A percentile compares a stretch with the other conserved stretches of the same genome.
These are phyloP conservation scores for Amphiura filiformis DNA, from an alignment of 35 echinoderm and acorn worm species.

Conservation along the genomic window DNA sequence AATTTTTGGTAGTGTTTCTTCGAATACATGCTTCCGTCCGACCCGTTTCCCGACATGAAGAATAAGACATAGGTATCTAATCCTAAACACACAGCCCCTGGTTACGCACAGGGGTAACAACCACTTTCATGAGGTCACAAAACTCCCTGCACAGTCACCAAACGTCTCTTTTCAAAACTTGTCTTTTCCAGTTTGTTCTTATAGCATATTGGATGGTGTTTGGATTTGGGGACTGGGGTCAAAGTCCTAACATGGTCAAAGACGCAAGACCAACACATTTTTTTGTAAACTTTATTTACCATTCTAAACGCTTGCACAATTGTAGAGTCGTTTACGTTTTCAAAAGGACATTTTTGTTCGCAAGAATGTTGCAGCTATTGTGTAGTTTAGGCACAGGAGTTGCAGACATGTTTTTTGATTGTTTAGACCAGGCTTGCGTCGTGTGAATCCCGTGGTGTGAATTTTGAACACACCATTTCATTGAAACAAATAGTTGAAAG, in stretches of 20 bases:
- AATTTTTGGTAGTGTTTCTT: too few relatives aligned
- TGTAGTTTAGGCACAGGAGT: too few relatives aligned
- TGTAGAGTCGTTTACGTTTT: neutral
- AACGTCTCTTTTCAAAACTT: neutral
- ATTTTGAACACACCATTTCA: too few relatives aligned
- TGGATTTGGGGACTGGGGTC: neutral
- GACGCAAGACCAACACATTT: neutral
- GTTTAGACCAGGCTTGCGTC: neutral
- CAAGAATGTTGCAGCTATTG: too few relatives aligned
- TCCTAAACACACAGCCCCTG: too few relatives aligned
- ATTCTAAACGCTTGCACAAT: neutral
- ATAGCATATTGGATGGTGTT: neutral
- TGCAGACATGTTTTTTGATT: neutral
- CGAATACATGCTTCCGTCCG: too few relatives aligned
- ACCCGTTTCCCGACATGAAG: neutral
- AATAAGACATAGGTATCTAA: neutral
- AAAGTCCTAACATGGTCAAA: conserved; percentile 1
- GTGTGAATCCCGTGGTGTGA: too few relatives aligned
- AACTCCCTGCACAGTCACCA: neutral
- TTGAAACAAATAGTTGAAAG: too few relatives aligned
- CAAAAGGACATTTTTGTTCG: neutral
- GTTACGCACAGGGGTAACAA: too few relatives aligned
- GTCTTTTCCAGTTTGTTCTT: neutral
- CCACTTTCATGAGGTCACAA: too few relatives aligned
- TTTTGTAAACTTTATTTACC: neutral